Evolutionary conservation across 2,888 invertebrate genomes (phyloP).

Genomic region (Loripinus fragilis): DNA sequence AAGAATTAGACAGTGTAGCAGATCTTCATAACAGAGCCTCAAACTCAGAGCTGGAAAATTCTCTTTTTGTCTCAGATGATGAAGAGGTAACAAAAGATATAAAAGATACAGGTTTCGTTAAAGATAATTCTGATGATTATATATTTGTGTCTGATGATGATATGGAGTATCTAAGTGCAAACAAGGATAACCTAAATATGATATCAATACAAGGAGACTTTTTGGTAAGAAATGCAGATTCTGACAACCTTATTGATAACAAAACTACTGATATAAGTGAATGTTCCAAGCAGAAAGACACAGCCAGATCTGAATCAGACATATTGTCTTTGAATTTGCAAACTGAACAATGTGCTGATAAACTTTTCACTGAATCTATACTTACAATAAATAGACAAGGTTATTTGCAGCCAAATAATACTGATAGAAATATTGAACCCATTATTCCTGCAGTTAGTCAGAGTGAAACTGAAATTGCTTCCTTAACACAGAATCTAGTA

Average conservation of each 20-base stretch:
- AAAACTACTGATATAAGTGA: too few species aligned
- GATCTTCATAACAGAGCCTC: neutral
- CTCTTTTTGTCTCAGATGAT: conserved; percentile 11
- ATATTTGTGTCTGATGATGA: neutral
- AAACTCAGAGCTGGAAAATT: neutral
- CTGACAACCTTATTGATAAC: too few species aligned
- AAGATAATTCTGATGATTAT: conserved; percentile 5
- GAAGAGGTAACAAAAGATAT: neutral
- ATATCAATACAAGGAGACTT: neutral
- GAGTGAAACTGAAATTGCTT: neutral
- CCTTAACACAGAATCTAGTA: neutral
- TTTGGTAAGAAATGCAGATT: too few species aligned
- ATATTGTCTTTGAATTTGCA: too few species aligned
- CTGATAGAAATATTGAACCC: neutral
- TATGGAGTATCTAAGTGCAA: neutral
- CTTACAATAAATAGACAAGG: too few species aligned
- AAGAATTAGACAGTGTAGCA: neutral
- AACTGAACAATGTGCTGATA: too few species aligned
- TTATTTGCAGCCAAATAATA: neutral
- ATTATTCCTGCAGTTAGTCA: neutral
- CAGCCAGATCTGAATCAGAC: too few species aligned
- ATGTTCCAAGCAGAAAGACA: too few species aligned
- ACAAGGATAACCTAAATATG: neutral
- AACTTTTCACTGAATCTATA: too few species aligned
- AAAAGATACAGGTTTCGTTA: neutral